These are phyloP conservation scores for Mormyrops boulengeri DNA, from an alignment of 2,797 vertebrate species.

Conservation along the genomic window DNA sequence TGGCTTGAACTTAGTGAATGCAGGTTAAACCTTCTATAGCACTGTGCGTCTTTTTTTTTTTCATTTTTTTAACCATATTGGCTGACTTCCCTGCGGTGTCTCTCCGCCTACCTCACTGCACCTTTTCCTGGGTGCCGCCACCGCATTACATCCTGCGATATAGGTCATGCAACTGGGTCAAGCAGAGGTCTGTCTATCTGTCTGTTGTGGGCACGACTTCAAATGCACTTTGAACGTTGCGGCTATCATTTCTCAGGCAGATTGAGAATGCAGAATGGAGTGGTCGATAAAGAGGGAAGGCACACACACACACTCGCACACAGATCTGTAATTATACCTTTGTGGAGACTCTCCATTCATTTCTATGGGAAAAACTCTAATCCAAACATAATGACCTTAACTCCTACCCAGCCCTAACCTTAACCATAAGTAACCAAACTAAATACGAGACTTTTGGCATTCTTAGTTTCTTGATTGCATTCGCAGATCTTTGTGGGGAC, in stretches of 20 bases:
- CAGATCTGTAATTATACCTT: background rate
- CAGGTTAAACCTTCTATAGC: background rate
- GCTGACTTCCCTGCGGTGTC: background rate
- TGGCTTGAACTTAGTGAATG: background rate
- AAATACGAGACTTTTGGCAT: background rate
- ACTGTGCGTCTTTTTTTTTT: background rate
- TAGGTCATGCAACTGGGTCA: slow-evolving; percentile 14
- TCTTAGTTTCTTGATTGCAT: background rate
- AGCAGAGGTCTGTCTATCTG: slow-evolving; percentile 4
- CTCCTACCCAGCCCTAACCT: background rate
- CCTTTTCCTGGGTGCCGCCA: background rate
- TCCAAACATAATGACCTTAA: background rate
- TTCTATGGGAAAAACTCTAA: background rate
- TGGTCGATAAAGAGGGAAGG: background rate
- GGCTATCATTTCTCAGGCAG: background rate
- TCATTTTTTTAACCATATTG: background rate
- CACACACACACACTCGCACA: background rate
- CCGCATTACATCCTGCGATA: background rate
- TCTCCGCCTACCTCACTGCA: background rate
- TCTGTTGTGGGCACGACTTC: slow-evolving; percentile 10
- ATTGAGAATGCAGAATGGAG: background rate
- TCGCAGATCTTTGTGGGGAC: background rate
- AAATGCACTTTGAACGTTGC: slow-evolving; percentile 5
- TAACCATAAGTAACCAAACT: background rate
- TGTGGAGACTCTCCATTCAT: background rate